Percentiles rank a stretch among this genome's conserved stretches.
Evolutionary conservation across 2,797 vertebrate species (phyloP).

Genomic region (Bradypodion ventrale): DNA sequence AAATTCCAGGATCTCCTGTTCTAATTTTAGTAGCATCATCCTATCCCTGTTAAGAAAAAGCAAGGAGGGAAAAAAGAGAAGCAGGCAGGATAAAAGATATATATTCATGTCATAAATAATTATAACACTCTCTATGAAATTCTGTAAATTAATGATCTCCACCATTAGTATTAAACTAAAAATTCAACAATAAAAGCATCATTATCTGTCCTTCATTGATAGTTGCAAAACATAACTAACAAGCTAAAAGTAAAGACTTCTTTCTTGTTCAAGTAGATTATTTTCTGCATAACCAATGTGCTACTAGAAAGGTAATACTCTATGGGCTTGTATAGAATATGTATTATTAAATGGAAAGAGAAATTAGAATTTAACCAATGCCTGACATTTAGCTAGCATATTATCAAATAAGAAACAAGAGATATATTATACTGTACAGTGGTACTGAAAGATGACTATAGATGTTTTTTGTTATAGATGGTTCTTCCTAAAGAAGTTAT

Average conservation of each 20-base stretch:
- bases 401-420: constrained; percentile 21
- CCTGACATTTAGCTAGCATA: constrained; percentile 21
- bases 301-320: not conserved
- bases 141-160: not conserved
- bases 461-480: not conserved
- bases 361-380: constrained; percentile 9
- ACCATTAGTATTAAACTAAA: not conserved
- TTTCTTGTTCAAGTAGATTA: not conserved
- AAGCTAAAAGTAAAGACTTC: not conserved
- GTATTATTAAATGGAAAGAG: constrained; percentile 23
- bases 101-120: constrained; percentile 29
- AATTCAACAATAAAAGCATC: not conserved
- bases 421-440: not conserved
- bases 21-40: constrained; percentile 99
- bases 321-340: constrained; percentile 37
- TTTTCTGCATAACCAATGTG: not conserved
- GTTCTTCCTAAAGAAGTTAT: constrained; percentile 43
- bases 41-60: constrained; percentile 85
- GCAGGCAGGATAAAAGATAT: not conserved
- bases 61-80: constrained; percentile 44
- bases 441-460: not conserved
- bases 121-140: constrained; percentile 3
- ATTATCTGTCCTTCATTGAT: not conserved
- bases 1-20: constrained; percentile 99
- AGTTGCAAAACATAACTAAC: not conserved